phyloP scores from a whole-genome alignment of 2,797 vertebrate species.

The Potorous gilbertii region DNA sequence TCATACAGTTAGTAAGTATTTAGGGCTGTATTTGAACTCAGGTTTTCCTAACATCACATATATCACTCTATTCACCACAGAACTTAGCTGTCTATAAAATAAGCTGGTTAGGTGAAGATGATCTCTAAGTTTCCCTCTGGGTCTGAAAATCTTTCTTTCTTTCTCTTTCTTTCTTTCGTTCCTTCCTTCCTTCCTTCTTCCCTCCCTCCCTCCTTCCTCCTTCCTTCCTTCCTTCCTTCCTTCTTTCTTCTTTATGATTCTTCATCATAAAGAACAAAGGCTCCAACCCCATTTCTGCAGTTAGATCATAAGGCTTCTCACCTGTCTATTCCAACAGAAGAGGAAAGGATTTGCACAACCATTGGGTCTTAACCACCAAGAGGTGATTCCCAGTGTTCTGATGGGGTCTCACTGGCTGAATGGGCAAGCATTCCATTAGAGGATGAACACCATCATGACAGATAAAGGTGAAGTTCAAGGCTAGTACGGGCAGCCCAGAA shows the following conservation, averaged over 20 bases:
- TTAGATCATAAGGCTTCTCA: neutral
- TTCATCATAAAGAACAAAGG: conserved; percentile 4
- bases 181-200: too few species aligned
- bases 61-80: neutral
- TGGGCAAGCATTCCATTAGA: conserved; percentile 38
- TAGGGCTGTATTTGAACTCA: neutral
- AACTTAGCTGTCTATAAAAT: neutral
- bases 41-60: neutral
- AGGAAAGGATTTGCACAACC: neutral
- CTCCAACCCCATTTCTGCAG: neutral
- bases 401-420: neutral
- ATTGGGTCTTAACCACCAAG: neutral
- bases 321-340: neutral
- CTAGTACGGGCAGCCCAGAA: conserved; percentile 65
- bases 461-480: conserved; percentile 60
- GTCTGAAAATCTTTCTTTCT: neutral
- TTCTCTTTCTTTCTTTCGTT: too few species aligned
- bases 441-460: conserved; percentile 36
- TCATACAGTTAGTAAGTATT: neutral
- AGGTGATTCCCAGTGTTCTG: neutral
- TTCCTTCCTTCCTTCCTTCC: too few species aligned
- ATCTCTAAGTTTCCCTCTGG: neutral
- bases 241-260: neutral
- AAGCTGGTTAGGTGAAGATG: neutral
- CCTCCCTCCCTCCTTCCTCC: too few species aligned